These are phyloP conservation scores for Melipona quadrifasciata DNA, from an alignment of 1,140 invertebrate genomes.

Conservation along the genomic window DNA sequence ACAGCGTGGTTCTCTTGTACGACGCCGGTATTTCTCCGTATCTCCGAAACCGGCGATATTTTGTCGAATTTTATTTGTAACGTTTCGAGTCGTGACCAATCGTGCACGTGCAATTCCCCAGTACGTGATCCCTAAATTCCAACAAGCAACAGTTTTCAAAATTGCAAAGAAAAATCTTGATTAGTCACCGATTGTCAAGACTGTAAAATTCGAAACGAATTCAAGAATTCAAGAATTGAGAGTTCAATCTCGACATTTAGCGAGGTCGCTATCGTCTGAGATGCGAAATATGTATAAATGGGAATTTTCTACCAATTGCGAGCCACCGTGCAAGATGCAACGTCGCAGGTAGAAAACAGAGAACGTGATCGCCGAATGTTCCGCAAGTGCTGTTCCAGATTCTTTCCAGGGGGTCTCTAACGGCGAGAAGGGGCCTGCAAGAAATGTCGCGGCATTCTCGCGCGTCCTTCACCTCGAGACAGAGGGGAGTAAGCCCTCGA, in stretches of 20 bases:
- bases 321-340: neutral
- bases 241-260: no score
- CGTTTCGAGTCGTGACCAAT: neutral
- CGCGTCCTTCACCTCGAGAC: conserved; percentile 62
- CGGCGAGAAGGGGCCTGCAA: neutral
- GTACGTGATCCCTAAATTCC: neutral
- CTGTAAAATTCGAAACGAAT: no score
- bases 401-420: conserved; percentile 21
- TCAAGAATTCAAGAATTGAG: no score
- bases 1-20: neutral
- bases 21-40: neutral
- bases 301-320: neutral
- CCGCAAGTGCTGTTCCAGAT: conserved; percentile 18
- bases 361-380: neutral
- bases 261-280: no score
- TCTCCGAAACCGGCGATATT: neutral
- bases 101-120: neutral
- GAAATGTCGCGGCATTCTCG: conserved; percentile 53
- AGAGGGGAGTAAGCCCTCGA: conserved; percentile 46
- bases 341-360: neutral
- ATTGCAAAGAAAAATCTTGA: no score
- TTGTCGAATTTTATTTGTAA: neutral
- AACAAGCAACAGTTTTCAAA: neutral
- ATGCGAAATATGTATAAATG: no score
- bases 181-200: no score